Base-by-base conservation (phyloP, 2,888 invertebrate species). In the Hedya salicella region DNA sequence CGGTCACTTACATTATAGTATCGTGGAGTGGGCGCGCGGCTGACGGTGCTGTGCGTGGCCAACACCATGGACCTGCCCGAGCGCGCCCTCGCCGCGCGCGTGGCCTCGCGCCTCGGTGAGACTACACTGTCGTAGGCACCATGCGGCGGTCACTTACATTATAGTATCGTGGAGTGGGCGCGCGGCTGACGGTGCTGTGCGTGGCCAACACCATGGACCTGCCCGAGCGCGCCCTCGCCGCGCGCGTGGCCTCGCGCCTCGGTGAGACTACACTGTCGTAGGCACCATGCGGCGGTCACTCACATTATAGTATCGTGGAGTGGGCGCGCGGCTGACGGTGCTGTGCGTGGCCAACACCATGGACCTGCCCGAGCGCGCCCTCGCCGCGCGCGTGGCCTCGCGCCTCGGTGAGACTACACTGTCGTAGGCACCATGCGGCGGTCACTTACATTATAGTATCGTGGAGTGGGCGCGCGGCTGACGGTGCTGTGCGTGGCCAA, bases 11-110 rank as follows among this genome's bases (percentile, higher is more conserved):
- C 95, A 99, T 42, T 99, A 99, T 89, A 98, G 98, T 85, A 93
- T 99, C 69, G 94, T 99, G 85, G 99, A 99, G 83, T 99, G 99
- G 99, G 97, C 99, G 95, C 97, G 0, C 94, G 95, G 57, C 93
- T 99, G 44, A 95, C 98, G 1, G 97, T 99, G 0, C 93, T 99
- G 0, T 98, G 99, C 1, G 98, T 99, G 68, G 99, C 99, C 46
- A 99, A 99, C 87, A 99, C 99, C 0, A 98, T 99, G 97, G 99
- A 99, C 92, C 91, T 99, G 71, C 99, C 99, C 0, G 99, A 99
- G 77, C 93, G 98, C 67, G 94, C 98, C 63, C 88, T 98, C 59
- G 96, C 96, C 87, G 95, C 96, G 65, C 92, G 95, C 42, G 96
- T 97, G 3, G 95, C 96, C 1, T 91, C 91, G 0, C 78, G 91